phyloP scores from a whole-genome alignment of 35 echinoderm and acorn worm genomes.

The Anneissia japonica region DNA sequence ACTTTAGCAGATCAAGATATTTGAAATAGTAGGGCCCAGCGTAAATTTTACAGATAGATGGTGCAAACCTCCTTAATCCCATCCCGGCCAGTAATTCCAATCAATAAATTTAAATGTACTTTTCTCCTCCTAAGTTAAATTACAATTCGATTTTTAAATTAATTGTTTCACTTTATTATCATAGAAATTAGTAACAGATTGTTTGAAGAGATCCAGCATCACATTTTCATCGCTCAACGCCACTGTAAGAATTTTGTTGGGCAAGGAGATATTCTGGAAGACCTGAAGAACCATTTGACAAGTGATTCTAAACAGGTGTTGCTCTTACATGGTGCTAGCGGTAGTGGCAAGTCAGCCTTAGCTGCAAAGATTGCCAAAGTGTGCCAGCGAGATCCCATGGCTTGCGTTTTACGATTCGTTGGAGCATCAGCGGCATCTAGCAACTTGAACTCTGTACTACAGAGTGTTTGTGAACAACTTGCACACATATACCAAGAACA shows the following conservation, averaged over 20 bases:
- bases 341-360: slow-evolving; percentile 71
- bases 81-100: no score
- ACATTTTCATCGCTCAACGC: slow-evolving; percentile 44
- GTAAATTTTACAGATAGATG: no score
- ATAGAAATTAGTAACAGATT: slow-evolving; percentile 62
- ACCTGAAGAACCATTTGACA: slow-evolving; percentile 63
- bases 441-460: slow-evolving; percentile 60
- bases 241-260: slow-evolving; percentile 77
- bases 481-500: slow-evolving; percentile 88
- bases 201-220: slow-evolving; percentile 64
- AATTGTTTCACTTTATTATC: no score
- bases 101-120: no score
- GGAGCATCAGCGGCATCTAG: slow-evolving; percentile 61
- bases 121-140: no score
- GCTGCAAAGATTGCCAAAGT: slow-evolving; percentile 61
- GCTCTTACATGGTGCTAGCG: slow-evolving; percentile 65
- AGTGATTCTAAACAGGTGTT: slow-evolving; percentile 50
- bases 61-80: no score
- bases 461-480: slow-evolving; percentile 89
- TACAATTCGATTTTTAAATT: no score
- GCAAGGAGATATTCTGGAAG: slow-evolving; percentile 38
- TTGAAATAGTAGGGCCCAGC: no score
- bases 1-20: no score
- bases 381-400: slow-evolving; percentile 35
- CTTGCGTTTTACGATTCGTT: slow-evolving; percentile 74